These are phyloP conservation scores for Acromyrmex charruanus DNA, from an alignment of 1,140 invertebrate genomes.

Conservation along the genomic window DNA sequence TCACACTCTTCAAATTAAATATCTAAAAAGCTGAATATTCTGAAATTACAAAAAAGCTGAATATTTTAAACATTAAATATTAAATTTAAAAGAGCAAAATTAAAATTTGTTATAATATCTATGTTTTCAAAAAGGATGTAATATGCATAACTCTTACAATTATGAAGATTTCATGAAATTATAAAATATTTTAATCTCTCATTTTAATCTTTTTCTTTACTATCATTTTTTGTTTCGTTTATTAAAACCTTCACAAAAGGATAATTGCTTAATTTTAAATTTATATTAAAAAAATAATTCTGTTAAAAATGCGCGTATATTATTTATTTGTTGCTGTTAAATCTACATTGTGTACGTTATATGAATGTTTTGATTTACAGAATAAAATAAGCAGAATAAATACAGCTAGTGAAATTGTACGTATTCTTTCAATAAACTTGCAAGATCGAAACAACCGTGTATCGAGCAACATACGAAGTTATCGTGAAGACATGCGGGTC, in stretches of 20 bases:
- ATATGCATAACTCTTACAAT: slow-evolving; percentile 1
- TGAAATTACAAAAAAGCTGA: background rate
- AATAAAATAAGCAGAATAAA: slow-evolving; percentile 7
- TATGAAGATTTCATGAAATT: background rate
- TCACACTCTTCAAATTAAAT: background rate
- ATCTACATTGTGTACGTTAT: background rate
- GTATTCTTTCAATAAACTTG: slow-evolving; percentile 16
- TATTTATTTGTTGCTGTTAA: background rate
- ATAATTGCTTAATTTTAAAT: background rate
- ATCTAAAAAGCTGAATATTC: background rate
- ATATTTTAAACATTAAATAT: slow-evolving; percentile 4
- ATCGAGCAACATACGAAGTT: slow-evolving; percentile 10
- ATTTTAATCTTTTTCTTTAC: background rate
- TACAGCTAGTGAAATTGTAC: background rate
- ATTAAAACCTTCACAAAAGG: background rate
- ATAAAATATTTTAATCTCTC: slow-evolving; percentile 1
- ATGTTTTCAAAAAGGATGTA: background rate
- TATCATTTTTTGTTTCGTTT: background rate
- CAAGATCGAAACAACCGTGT: background rate
- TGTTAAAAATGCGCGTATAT: background rate
- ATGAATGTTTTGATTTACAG: background rate
- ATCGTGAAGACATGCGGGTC: slow-evolving; percentile 27
- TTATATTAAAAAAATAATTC: background rate
- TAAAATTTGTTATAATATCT: background rate
- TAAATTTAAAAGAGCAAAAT: background rate